These are phyloP conservation scores for Antennarius maculatus DNA, from an alignment of 2,797 vertebrate species.

Conservation along the genomic window DNA sequence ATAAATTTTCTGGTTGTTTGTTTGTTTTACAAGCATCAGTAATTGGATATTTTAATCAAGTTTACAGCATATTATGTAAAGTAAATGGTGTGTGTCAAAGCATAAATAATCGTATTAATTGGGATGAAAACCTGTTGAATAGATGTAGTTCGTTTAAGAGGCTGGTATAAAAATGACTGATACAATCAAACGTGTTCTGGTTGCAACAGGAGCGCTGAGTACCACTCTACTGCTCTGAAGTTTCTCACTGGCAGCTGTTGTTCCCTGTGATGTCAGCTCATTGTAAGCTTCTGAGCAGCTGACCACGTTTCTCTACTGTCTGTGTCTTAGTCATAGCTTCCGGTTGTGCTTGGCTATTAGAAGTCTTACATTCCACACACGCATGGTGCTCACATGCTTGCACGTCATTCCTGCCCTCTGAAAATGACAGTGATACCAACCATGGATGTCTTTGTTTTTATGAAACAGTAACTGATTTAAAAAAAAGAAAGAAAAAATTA, in stretches of 20 bases:
- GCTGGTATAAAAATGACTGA: constrained; percentile 55
- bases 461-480: neutral
- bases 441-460: neutral
- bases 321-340: constrained; percentile 65
- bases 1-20: neutral
- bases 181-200: constrained; percentile 33
- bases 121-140: constrained; percentile 3
- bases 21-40: neutral
- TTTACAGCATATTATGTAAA: neutral
- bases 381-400: constrained; percentile 11
- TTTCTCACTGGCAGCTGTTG: constrained; percentile 67
- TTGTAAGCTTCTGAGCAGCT: constrained; percentile 64
- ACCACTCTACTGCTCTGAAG: constrained; percentile 63
- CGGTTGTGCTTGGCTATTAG: constrained; percentile 43
- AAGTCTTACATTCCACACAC: constrained; percentile 21
- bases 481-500: too few relatives aligned
- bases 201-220: constrained; percentile 25
- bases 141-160: constrained; percentile 17
- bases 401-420: constrained; percentile 14
- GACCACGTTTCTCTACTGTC: constrained; percentile 37
- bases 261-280: constrained; percentile 60
- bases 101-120: constrained; percentile 22
- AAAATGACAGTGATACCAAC: constrained; percentile 1
- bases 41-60: neutral
- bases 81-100: neutral